Percentiles rank a stretch among this genome's conserved stretches.
Conservation (phyloP, 2,113 vertebrate genomes). For the Pipra filicauda region DNA sequence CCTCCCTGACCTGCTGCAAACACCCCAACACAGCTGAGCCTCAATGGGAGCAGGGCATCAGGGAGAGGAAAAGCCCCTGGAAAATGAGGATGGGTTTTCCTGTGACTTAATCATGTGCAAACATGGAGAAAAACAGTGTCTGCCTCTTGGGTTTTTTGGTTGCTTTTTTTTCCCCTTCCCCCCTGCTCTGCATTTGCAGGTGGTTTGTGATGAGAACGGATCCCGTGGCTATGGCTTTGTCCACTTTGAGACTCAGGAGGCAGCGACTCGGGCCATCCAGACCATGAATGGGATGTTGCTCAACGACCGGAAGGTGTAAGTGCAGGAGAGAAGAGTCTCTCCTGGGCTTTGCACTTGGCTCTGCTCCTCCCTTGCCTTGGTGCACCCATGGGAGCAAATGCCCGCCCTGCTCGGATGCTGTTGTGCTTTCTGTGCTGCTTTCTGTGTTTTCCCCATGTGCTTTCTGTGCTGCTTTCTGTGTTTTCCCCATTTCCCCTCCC, state of each 20-base stretch:
- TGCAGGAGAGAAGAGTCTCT: background rate
- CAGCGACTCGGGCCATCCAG: conserved; percentile 87
- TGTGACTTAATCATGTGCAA: rapidly evolving
- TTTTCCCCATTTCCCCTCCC: background rate
- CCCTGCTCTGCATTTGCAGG: conserved; percentile 62
- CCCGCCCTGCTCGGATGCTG: background rate
- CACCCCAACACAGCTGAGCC: background rate
- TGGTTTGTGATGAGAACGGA: conserved; percentile 92
- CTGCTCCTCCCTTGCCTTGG: background rate
- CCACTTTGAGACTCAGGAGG: conserved; percentile 95
- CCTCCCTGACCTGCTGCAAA: background rate
- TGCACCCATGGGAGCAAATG: rapidly evolving
- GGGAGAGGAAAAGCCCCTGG: background rate
- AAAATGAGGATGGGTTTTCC: background rate
- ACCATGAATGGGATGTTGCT: conserved; percentile 98
- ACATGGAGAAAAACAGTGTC: rapidly evolving
- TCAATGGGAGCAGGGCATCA: rapidly evolving
- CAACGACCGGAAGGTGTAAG: conserved; percentile 96
- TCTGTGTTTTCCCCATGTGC: no score
- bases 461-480: no score
- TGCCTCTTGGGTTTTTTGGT: background rate
- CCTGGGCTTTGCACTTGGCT: background rate
- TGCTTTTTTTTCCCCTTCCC: no score
- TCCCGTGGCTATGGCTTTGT: conserved; percentile 97
- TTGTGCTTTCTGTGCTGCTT: no score